These are phyloP conservation scores for Drosophila melanica DNA, from an alignment of 1,140 invertebrate species.

Conservation along the genomic window DNA sequence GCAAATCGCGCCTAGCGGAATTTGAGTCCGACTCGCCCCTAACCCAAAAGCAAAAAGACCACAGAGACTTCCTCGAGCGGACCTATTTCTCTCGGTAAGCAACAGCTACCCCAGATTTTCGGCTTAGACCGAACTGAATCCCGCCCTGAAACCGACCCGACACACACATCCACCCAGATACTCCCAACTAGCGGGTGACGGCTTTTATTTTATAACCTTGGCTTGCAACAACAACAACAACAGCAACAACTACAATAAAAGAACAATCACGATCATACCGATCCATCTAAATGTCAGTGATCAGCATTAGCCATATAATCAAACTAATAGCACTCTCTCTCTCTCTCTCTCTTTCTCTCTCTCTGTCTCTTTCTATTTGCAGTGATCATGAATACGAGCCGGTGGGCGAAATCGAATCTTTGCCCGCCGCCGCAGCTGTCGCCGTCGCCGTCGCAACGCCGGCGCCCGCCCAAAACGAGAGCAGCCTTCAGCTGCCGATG, in stretches of 20 bases:
- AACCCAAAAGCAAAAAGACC: conserved; percentile 77
- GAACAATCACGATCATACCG: conserved; percentile 34
- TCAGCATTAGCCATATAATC: not conserved
- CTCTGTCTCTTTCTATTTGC: conserved; percentile 75
- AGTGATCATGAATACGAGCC: conserved; percentile 96
- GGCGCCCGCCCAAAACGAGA: conserved; percentile 38
- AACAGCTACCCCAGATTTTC: conserved; percentile 46
- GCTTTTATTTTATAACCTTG: conserved; percentile 57
- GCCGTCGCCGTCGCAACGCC: no score
- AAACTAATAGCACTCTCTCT: conserved; percentile 2
- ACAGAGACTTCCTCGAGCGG: conserved; percentile 79
- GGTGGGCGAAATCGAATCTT: conserved; percentile 84
- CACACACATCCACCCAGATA: conserved; percentile 38
- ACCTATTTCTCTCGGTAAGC: conserved; percentile 84
- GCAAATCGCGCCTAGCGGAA: conserved; percentile 75
- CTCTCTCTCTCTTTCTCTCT: not conserved
- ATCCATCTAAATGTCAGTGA: conserved; percentile 25
- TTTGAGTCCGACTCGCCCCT: conserved; percentile 76
- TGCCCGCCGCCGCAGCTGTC: not conserved
- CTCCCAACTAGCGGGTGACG: conserved; percentile 41
- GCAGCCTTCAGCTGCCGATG: conserved; percentile 55
- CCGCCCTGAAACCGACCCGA: conserved; percentile 35
- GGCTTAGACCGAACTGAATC: conserved; percentile 28
- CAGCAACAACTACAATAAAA: not conserved
- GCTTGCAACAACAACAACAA: conserved; percentile 44